phyloP scores from a whole-genome alignment of 2,797 vertebrate species.

The Sitta carolinensis region DNA sequence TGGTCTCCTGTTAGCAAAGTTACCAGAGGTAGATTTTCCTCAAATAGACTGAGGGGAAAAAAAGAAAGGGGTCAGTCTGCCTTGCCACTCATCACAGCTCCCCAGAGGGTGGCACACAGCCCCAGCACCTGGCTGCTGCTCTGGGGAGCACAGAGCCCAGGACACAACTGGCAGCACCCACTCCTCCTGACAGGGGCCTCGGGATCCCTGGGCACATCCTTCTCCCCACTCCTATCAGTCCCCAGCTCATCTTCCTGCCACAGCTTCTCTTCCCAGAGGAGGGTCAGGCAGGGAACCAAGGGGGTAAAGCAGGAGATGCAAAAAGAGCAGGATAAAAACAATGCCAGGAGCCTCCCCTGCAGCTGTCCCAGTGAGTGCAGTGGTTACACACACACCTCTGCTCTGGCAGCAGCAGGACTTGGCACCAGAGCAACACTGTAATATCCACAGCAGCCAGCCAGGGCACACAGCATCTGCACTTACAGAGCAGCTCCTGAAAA shows the following conservation, averaged over 20 bases:
- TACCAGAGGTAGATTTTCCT: slow-evolving; percentile 56
- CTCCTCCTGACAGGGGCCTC: not conserved
- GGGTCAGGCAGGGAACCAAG: not conserved
- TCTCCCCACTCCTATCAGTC: not conserved
- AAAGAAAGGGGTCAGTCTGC: not conserved
- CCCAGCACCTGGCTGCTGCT: not conserved
- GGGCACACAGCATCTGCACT: not conserved
- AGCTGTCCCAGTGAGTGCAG: not conserved
- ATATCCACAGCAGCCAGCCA: not conserved
- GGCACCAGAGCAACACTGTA: not conserved
- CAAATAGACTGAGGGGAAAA: not conserved
- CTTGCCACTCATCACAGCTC: not conserved
- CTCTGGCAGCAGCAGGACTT: not conserved
- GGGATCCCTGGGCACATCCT: not conserved
- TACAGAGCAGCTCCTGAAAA: not conserved
- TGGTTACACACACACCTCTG: not conserved
- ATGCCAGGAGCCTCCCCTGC: not conserved
- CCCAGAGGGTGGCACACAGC: not conserved
- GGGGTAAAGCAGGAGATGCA: not conserved
- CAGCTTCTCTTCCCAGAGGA: not conserved
- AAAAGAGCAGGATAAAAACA: not conserved
- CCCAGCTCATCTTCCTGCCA: not conserved
- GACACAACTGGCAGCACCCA: not conserved
- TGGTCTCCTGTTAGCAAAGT: slow-evolving; percentile 1
- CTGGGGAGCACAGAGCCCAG: not conserved